Conservation (phyloP, 2,797 vertebrate genomes). For the Xenops minutus region DNA sequence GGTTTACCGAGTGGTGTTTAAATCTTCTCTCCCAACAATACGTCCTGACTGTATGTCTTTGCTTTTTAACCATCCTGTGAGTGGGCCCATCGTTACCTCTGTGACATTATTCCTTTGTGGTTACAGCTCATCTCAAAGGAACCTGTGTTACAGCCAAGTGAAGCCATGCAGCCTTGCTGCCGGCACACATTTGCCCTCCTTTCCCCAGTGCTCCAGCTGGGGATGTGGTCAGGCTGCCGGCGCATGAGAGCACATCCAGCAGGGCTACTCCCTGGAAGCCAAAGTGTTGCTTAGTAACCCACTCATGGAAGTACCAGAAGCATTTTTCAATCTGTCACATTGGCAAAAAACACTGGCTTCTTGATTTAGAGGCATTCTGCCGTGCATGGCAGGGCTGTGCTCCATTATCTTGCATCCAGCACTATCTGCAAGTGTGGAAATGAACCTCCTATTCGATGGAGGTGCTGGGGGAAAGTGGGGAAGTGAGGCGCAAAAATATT, state of each 20-base stretch:
- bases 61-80: neutral
- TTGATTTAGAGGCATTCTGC: slow-evolving; percentile 63
- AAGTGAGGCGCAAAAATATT: neutral
- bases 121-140: neutral
- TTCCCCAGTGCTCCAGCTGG: slow-evolving; percentile 31
- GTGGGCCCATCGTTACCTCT: neutral
- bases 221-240: slow-evolving; percentile 34
- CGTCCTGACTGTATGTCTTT: neutral
- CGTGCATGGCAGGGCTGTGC: neutral
- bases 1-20: neutral
- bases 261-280: slow-evolving; percentile 61
- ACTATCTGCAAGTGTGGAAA: slow-evolving; percentile 2
- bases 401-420: slow-evolving; percentile 40
- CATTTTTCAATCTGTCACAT: slow-evolving; percentile 67
- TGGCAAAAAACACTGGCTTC: slow-evolving; percentile 45
- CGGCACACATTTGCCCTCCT: neutral
- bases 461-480: neutral
- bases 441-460: neutral
- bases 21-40: neutral
- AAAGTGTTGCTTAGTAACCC: slow-evolving; percentile 69
- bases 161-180: neutral
- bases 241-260: slow-evolving; percentile 49
- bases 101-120: neutral
- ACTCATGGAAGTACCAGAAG: slow-evolving; percentile 63
- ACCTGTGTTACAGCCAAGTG: neutral